Base-by-base conservation (phyloP, 2,113 vertebrate species). In the Daphoenositta chrysoptera region DNA sequence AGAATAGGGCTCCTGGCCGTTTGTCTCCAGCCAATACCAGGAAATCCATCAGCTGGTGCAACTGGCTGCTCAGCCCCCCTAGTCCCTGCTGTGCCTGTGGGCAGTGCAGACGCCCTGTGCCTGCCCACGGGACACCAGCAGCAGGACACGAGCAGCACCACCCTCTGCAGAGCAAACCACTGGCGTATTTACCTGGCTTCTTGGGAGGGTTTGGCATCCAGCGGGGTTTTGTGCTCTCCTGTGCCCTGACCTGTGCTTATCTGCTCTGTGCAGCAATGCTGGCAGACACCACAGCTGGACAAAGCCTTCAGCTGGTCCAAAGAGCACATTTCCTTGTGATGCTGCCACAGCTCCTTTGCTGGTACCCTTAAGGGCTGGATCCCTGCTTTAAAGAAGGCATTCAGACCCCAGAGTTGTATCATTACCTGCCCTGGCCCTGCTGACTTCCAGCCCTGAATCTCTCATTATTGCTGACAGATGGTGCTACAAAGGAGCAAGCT, bases 161-260 rank as follows among this genome's bases (percentile, higher is more conserved):
- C 27, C 54, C 64, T 79, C 75, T 16, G 3, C 79, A 88, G 50
- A 45, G n/a, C 45, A 77, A 76, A 50, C 53, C 58, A 16, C 2
- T 0, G 0, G 28, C 20, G 22, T 10, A 4, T 44, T 75, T 45
- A 44, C 40, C 28, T 4, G 2, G 31, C 50, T 66, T 39, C 75
- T 58, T 73, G 71, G 54, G 54, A 50, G 42, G n/a, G 28, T 39
- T 92, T 65, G 65, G 10, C n/a, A 57, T 26, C n/a, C 5, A 2
- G 13, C 2, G 5, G 69, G 18, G 45, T 42, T 39, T 35, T 47
- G 19, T 65, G n/a, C 40, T 73, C 30, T 90, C 19, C 40, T 82
- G 13, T 0, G 2, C 17, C 39, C 56, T 39, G 20, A 10, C 39
- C 37, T 19, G 33, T 23, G 44, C 47, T 57, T 58, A 31, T 35